A percentile compares a stretch with the other conserved stretches of the same genome.
phyloP scores from a whole-genome alignment of 2,113 vertebrate species.

The Apaloderma vittatum region DNA sequence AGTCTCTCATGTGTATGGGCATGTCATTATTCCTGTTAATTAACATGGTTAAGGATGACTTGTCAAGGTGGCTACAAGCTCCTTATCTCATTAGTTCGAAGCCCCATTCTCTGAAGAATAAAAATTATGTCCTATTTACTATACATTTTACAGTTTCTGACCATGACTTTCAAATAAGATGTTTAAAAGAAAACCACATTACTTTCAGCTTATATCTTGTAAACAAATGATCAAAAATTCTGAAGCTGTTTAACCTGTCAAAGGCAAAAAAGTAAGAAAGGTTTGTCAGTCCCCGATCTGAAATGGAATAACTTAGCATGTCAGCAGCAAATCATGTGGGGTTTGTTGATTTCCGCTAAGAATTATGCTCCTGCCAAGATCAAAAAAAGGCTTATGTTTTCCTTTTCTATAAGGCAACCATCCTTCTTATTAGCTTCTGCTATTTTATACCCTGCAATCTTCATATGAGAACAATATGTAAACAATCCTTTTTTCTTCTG shows the following conservation, averaged over 20 bases:
- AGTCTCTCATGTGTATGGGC: not conserved
- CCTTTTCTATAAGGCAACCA: not conserved
- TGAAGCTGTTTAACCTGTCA: not conserved
- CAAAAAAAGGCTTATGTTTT: not conserved
- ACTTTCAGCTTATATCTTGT: not conserved
- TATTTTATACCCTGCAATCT: not conserved
- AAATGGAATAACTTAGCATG: not conserved
- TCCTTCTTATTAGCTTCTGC: not conserved
- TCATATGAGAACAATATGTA: not conserved
- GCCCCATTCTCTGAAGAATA: not conserved
- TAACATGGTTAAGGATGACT: not conserved
- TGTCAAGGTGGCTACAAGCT: not conserved
- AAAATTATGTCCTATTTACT: not conserved
- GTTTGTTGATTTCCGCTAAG: not conserved
- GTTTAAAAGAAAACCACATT: not conserved
- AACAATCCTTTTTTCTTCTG: not conserved
- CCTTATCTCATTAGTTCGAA: not conserved
- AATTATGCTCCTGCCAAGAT: not conserved
- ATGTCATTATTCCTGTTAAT: not conserved
- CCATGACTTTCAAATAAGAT: not conserved
- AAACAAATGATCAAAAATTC: not conserved
- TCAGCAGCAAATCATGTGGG: not conserved
- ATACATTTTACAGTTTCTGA: not conserved
- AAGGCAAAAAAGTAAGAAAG: not conserved
- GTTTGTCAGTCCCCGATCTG: not conserved